A percentile compares a stretch with the other conserved stretches of the same genome.
These are phyloP conservation scores for Lacanobia oleracea DNA, from an alignment of 2,888 invertebrate species.

Conservation along the genomic window DNA sequence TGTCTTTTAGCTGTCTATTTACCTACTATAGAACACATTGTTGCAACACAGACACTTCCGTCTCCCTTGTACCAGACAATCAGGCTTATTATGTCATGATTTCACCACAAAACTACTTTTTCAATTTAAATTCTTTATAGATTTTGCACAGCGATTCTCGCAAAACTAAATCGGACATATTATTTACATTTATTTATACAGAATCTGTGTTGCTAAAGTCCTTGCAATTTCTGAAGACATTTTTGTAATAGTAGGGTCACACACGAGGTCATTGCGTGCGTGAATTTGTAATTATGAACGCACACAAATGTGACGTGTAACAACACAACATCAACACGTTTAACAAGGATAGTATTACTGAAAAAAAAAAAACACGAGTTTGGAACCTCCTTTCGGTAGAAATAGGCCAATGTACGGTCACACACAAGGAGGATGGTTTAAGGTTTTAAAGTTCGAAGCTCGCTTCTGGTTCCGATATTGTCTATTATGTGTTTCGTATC, in stretches of 20 bases:
- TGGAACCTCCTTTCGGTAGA: constrained; percentile 33
- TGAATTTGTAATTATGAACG: constrained; percentile 54
- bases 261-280: constrained; percentile 46
- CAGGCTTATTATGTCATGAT: constrained; percentile 36
- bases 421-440: constrained; percentile 70
- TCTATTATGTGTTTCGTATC: constrained; percentile 97
- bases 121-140: constrained; percentile 44
- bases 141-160: constrained; percentile 45
- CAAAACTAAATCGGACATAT: constrained; percentile 37
- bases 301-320: constrained; percentile 29
- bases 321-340: constrained; percentile 43
- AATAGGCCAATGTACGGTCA: constrained; percentile 69
- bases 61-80: constrained; percentile 44
- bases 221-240: constrained; percentile 45
- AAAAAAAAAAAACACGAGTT: constrained; percentile 42
- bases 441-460: constrained; percentile 76
- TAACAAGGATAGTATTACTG: constrained; percentile 35
- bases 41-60: constrained; percentile 47
- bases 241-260: constrained; percentile 24
- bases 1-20: constrained; percentile 54
- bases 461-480: constrained; percentile 61
- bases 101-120: constrained; percentile 46
- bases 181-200: constrained; percentile 32
- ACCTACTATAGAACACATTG: constrained; percentile 43
- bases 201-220: constrained; percentile 47